Conservation (phyloP, 2,113 vertebrate species). For the Crotalus tigris region DNA sequence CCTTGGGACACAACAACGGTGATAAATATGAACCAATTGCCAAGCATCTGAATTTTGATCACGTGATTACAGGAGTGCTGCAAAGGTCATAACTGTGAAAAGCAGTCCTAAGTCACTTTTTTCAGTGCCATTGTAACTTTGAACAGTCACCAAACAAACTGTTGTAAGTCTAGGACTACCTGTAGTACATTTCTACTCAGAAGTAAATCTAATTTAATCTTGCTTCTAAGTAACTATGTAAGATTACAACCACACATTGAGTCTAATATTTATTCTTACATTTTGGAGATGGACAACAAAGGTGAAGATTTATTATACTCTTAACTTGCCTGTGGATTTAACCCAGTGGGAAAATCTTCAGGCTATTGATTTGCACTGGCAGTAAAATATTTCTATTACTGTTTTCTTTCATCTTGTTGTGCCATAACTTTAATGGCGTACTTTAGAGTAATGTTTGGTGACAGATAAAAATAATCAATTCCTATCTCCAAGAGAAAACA, state of each 20-base stretch:
- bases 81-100: too few relatives aligned
- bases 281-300: not conserved
- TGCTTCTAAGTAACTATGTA: not conserved
- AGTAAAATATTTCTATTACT: conserved; percentile 27
- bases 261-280: not conserved
- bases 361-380: conserved; percentile 8
- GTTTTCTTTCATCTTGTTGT: conserved; percentile 23
- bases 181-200: not conserved
- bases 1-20: too few relatives aligned
- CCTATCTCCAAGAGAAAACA: conserved; percentile 10
- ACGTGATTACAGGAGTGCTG: too few relatives aligned
- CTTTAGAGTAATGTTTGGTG: conserved; percentile 13
- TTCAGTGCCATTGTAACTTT: too few relatives aligned
- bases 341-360: not conserved
- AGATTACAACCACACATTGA: not conserved
- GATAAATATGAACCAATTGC: too few relatives aligned
- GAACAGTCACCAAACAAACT: too few relatives aligned
- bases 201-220: not conserved
- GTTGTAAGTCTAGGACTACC: too few relatives aligned
- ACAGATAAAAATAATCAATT: conserved; percentile 24
- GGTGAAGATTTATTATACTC: conserved; percentile 1
- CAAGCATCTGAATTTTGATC: too few relatives aligned
- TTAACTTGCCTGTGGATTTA: conserved; percentile 2
- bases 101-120: too few relatives aligned
- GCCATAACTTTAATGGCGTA: conserved; percentile 16